Percentiles rank a stretch among this genome's conserved stretches.
These are phyloP conservation scores for Neolamprologus tretocephalus DNA, from an alignment of 2,113 vertebrate species.

Conservation along the genomic window DNA sequence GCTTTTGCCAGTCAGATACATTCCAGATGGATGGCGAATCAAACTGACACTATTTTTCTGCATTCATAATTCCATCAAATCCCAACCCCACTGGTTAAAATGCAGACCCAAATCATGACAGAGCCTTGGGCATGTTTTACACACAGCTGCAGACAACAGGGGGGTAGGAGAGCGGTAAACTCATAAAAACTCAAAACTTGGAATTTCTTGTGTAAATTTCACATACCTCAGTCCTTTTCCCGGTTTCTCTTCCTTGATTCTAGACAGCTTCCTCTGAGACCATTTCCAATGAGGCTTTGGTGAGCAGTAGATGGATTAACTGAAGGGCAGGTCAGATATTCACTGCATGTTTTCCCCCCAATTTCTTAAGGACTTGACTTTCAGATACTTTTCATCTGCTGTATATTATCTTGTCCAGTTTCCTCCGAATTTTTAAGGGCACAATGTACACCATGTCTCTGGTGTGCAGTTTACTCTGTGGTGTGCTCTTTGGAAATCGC, in stretches of 20 bases:
- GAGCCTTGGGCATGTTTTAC: neutral
- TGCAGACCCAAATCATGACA: neutral
- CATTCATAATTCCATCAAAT: neutral
- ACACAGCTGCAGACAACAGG: neutral
- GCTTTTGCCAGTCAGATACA: neutral
- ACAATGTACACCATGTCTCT: neutral
- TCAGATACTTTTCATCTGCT: neutral
- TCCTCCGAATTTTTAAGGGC: neutral
- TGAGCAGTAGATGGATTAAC: neutral
- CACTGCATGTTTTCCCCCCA: accelerated
- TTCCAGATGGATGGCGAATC: neutral
- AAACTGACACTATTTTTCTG: neutral
- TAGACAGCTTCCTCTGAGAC: neutral
- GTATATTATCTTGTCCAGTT: neutral
- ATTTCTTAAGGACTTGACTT: neutral
- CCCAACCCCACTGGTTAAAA: neutral
- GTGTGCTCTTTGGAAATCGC: neutral
- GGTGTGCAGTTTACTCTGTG: neutral
- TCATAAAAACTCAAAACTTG: neutral
- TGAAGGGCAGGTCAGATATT: neutral
- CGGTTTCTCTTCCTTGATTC: neutral
- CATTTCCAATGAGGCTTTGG: neutral
- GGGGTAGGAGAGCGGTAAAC: neutral
- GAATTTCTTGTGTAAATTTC: neutral
- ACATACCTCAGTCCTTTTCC: accelerated